Evolutionary conservation across 2,797 vertebrate species (phyloP), one percentile per base, ranked within the genome.

Genomic region (Delichon dasypus): DNA sequence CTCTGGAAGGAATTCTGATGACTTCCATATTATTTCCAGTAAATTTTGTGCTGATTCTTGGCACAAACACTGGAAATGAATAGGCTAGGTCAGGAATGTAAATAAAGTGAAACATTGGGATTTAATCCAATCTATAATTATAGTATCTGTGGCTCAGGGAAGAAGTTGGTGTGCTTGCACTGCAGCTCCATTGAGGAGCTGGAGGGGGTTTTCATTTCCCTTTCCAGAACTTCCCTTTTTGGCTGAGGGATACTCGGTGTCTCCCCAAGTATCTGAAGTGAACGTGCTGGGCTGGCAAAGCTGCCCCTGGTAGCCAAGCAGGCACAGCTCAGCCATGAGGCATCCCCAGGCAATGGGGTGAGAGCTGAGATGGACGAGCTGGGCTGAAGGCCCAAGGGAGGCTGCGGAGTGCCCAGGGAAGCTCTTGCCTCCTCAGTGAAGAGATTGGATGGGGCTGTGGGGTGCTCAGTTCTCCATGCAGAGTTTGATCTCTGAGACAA

Each of bases 1-100:
- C 88, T 96, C 94, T 95, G 96, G 89, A 96, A 97, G 77, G 77
- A 76, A 70, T 97, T 94, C 91, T 96, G 97, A 97, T 97, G 93
- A 95, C 92, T 97, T 96, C 96, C 94, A 89, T 97, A 95, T 93
- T 97, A 91, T 96, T 98, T 97, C 97, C 97, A 97, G 96, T 97
- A 98, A 98, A 95, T 93, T 96, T 95, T 95, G 95, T 89, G 89
- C 83, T 97, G 95, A 96, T 94, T 97, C 95, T 97, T 98, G 97
- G 97, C 97, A 97, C 30, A 50, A 96, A 91, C 90, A 94, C 91
- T 95, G 94, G 96, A 97, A 98, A 97, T 96, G 90, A 97, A 97
- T 94, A 97, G 95, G 94, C 96, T 95, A 95, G 95, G 87, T 87
- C 89, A 97, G 96, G 97, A 98, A 98, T 98, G 97, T 97, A 97